Percentiles rank a stretch among this genome's conserved stretches.
These are phyloP conservation scores for Aphaenogaster rudis DNA, from an alignment of 1,140 invertebrate genomes.

Conservation along the genomic window DNA sequence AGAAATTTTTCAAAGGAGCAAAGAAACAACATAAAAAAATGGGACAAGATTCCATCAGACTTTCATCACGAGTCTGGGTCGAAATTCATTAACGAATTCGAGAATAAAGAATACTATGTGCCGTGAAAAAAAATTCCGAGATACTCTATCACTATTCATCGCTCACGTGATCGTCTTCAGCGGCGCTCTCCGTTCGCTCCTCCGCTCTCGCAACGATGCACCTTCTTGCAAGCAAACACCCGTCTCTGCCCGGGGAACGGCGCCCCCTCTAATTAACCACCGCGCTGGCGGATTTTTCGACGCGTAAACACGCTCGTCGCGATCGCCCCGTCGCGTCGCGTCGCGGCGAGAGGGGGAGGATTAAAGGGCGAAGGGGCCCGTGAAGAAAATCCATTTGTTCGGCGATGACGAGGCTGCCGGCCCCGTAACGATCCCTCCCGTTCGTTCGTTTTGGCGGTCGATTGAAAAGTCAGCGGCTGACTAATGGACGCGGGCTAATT, in stretches of 20 bases:
- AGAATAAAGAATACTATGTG: background rate
- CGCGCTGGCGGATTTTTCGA: conserved; percentile 48
- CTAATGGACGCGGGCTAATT: conserved; percentile 82
- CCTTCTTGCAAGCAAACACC: conserved; percentile 14
- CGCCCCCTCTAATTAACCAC: conserved; percentile 55
- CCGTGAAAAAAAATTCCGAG: background rate
- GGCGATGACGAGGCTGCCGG: conserved; percentile 73
- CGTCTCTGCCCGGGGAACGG: background rate
- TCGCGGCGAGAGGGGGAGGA: conserved; percentile 12
- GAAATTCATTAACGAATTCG: background rate
- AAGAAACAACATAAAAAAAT: background rate
- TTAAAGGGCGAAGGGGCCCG: conserved; percentile 42
- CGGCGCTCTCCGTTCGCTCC: background rate
- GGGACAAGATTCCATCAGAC: background rate
- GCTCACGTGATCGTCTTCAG: conserved; percentile 36
- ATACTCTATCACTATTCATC: background rate
- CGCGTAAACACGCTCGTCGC: conserved; percentile 53
- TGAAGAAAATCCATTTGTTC: conserved; percentile 78
- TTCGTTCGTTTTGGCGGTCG: conserved; percentile 77
- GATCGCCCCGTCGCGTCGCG: conserved; percentile 1
- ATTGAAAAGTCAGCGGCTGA: conserved; percentile 82
- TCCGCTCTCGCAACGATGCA: conserved; percentile 2
- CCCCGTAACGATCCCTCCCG: conserved; percentile 71
- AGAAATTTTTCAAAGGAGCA: background rate
- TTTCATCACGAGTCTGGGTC: background rate